Percentiles rank a stretch among this genome's conserved stretches.
phyloP scores from a whole-genome alignment of 2,888 invertebrate genomes.

The Teinopalpus imperialis region DNA sequence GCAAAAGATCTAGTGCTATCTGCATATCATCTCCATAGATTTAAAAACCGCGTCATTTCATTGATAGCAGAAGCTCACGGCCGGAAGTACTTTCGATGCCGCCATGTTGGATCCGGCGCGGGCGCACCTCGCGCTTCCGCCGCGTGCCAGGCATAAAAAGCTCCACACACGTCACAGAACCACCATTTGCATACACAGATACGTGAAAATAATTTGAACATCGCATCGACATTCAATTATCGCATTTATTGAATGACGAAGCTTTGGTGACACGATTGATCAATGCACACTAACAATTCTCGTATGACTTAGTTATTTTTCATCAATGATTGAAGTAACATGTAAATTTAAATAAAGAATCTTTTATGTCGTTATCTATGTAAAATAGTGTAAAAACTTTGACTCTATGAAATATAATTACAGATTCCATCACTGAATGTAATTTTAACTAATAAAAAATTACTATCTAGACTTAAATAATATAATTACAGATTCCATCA shows the following conservation, averaged over 20 bases:
- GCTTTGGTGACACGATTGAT: not conserved
- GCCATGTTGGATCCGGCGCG: slow-evolving; percentile 80
- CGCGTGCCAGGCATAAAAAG: slow-evolving; percentile 76
- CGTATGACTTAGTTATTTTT: no score
- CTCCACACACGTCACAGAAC: slow-evolving; percentile 68
- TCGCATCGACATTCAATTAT: slow-evolving; percentile 32
- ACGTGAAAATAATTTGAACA: slow-evolving; percentile 67
- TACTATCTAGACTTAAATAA: no score
- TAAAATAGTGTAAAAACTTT: no score
- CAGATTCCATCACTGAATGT: no score
- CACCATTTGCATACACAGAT: slow-evolving; percentile 70
- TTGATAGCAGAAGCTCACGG: slow-evolving; percentile 67
- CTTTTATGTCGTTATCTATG: no score
- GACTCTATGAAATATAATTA: no score
- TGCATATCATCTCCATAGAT: slow-evolving; percentile 29
- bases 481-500: no score
- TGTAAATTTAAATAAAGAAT: no score
- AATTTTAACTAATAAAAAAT: no score
- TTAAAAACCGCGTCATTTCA: slow-evolving; percentile 49
- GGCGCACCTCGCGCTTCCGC: slow-evolving; percentile 75
- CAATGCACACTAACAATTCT: not conserved
- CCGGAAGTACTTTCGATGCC: slow-evolving; percentile 80
- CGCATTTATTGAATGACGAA: slow-evolving; percentile 14
- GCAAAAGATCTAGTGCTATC: no score
- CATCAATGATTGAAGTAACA: no score